Evolutionary conservation across 1,140 invertebrate species (phyloP).

Genomic region (Nilaparvata lugens): DNA sequence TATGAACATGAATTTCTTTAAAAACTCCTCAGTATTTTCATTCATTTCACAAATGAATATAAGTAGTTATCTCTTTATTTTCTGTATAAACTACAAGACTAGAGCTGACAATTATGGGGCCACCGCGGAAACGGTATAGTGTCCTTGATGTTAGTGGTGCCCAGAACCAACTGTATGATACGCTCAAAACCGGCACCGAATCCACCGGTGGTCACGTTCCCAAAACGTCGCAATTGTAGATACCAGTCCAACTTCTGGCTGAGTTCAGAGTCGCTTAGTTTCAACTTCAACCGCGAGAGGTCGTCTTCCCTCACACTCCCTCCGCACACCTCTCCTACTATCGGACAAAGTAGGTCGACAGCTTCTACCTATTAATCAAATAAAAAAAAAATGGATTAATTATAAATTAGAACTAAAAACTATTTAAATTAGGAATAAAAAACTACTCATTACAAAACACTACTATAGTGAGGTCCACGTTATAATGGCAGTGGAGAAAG

Average conservation of each 20-base stretch:
- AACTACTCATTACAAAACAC: too few species aligned
- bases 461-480: too few species aligned
- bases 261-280: conserved; percentile 30
- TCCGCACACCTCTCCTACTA: conserved; percentile 86
- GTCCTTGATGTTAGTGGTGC: conserved; percentile 83
- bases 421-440: background rate
- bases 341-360: conserved; percentile 78
- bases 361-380: conserved; percentile 70
- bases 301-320: conserved; percentile 86
- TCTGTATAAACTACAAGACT: too few species aligned
- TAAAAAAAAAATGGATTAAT: too few species aligned
- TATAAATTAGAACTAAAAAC: conserved; percentile 23
- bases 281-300: conserved; percentile 49
- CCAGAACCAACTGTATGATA: conserved; percentile 71
- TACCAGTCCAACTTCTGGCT: conserved; percentile 72
- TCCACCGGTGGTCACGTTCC: conserved; percentile 79
- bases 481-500: too few species aligned
- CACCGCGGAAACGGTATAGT: conserved; percentile 90
- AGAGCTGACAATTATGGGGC: conserved; percentile 79
- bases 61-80: too few species aligned
- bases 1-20: too few species aligned
- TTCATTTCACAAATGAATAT: too few species aligned
- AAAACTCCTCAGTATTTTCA: too few species aligned
- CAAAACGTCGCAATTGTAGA: conserved; percentile 80
- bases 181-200: conserved; percentile 95